Conservation (phyloP, 2,113 vertebrate genomes). For the Hippocampus guttulatus region DNA sequence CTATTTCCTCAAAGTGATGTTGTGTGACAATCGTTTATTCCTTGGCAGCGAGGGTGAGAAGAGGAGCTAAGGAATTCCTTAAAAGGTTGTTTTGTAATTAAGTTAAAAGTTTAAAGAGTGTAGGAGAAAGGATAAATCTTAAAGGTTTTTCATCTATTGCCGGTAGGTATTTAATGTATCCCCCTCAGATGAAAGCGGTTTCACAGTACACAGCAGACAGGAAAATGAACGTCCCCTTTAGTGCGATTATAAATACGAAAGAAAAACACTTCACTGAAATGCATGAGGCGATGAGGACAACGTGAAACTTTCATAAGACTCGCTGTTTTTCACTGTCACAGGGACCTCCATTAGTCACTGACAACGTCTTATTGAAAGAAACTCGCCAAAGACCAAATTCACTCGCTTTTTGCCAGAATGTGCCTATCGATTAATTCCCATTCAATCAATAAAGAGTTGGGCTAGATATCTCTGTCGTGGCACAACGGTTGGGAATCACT, state of each 20-base stretch:
- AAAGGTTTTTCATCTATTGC: no score
- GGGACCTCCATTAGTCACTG: background rate
- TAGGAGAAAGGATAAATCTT: no score
- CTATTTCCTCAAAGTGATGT: no score
- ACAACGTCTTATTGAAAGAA: background rate
- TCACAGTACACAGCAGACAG: no score
- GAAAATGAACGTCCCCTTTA: background rate
- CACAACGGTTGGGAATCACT: background rate
- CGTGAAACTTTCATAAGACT: background rate
- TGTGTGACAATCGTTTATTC: no score
- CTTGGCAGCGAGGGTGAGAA: no score
- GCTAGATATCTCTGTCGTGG: background rate
- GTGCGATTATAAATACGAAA: background rate
- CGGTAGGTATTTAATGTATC: no score
- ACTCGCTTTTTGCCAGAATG: background rate
- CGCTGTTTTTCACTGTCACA: background rate
- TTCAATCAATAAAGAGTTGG: background rate
- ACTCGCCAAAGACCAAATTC: background rate
- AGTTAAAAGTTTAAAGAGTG: no score
- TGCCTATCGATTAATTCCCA: background rate
- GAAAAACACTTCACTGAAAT: background rate
- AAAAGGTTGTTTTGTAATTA: no score
- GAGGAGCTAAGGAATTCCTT: no score
- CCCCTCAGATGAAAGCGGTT: no score
- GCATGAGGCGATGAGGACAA: background rate